Base-by-base conservation (phyloP, 2,797 vertebrate species). In the Vultur gryphus region DNA sequence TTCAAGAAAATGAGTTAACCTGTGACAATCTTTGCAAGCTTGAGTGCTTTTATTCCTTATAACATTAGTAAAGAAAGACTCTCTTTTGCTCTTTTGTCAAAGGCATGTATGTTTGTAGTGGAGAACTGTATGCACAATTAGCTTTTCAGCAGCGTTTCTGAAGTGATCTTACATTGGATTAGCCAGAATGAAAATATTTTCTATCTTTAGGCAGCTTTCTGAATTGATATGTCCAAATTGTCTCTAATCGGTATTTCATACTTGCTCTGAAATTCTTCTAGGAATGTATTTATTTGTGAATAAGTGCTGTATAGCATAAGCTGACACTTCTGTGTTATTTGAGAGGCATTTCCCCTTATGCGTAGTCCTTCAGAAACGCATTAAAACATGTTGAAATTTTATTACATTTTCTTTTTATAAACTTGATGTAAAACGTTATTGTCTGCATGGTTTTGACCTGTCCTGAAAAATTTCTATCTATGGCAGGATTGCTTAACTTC, bases 1-100 rank as follows among this genome's bases (percentile, higher is more conserved):
- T 97, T 97, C 78, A 84, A 84, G 65, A 95, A 76, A 65, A 88
- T 87, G 75, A 92, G 41, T 52, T 94, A 69, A 81, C 25, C 48
- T 91, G 31, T 90, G 81, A 62, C 71, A 89, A 23, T 87, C 44
- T 95, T 85, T 51, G 51, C 85, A 76, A 88, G n/a, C 67, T 90
- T 83, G 33, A 58, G 15, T 89, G 54, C 29, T 31, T 93, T 69
- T 61, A 59, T 80, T 52, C 52, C 21, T 23, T 62, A 16, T 66
- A 76, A 4, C 87, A 37, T 87, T 33, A 76, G 81, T 49, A 87
- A 66, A 33, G 73, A 49, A 95, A 89, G 16, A 92, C 6, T 44
- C 23, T 29, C 5, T 92, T 95, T 87, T 76, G 10, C 28, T 31
- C 35, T 59, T 86, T 28, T 82, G 39, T 88, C 39, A 57, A 62